A percentile compares a stretch with the other conserved stretches of the same genome.
These are phyloP conservation scores for Carollia perspicillata DNA, from an alignment of 2,113 vertebrate species.

Conservation along the genomic window DNA sequence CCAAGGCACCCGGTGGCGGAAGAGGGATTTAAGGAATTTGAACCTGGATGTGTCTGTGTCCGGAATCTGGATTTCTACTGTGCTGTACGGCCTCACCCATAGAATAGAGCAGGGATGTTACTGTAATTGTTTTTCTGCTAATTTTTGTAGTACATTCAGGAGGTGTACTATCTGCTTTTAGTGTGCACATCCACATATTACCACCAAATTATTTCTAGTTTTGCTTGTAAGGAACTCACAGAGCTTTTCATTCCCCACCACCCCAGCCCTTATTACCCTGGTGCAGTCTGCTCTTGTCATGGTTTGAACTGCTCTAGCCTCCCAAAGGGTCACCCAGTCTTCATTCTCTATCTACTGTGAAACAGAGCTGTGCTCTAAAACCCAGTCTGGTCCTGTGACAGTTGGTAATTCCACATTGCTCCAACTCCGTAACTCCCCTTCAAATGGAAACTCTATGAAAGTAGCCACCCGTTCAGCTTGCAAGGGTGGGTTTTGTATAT, in stretches of 20 bases:
- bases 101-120: neutral
- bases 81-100: neutral
- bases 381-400: neutral
- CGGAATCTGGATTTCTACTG: neutral
- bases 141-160: neutral
- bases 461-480: neutral
- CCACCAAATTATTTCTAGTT: neutral
- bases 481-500: neutral
- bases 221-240: neutral
- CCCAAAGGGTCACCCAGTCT: neutral
- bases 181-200: neutral
- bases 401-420: neutral
- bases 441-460: neutral
- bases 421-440: neutral
- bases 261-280: neutral
- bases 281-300: neutral
- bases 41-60: neutral
- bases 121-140: neutral
- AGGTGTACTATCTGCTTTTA: neutral
- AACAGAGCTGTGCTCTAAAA: neutral
- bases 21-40: neutral
- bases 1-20: neutral
- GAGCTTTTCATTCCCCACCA: neutral
- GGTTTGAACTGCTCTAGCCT: neutral
- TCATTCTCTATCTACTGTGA: neutral